These are phyloP conservation scores for Rhizomys pruinosus DNA, from an alignment of 2,113 vertebrate genomes.

Conservation along the genomic window DNA sequence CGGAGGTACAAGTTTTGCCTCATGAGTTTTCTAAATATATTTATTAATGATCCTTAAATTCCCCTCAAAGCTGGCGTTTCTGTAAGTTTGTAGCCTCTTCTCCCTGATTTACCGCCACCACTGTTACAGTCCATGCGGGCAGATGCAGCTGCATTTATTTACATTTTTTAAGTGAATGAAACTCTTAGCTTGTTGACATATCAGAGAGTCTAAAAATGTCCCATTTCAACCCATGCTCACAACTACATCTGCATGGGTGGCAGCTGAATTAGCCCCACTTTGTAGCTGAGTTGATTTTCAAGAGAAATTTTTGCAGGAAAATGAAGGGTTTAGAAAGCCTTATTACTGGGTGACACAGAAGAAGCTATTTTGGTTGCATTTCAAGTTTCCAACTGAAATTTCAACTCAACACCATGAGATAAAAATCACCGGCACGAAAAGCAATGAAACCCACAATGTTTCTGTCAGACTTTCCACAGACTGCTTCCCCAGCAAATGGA, in stretches of 20 bases:
- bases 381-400: slow-evolving; percentile 65
- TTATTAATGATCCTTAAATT: slow-evolving; percentile 66
- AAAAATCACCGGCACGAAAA: slow-evolving; percentile 31
- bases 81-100: slow-evolving; percentile 28
- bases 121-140: slow-evolving; percentile 53
- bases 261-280: slow-evolving; percentile 31
- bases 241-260: neutral
- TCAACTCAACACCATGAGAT: slow-evolving; percentile 30
- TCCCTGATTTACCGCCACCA: neutral
- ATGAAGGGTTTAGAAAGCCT: slow-evolving; percentile 50
- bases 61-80: slow-evolving; percentile 22
- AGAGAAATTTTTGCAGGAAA: slow-evolving; percentile 59
- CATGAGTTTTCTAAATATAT: slow-evolving; percentile 61
- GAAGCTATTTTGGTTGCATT: slow-evolving; percentile 42
- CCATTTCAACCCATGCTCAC: slow-evolving; percentile 31
- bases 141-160: slow-evolving; percentile 73
- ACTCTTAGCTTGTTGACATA: slow-evolving; percentile 63
- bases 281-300: slow-evolving; percentile 46
- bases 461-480: neutral
- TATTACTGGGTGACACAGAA: slow-evolving; percentile 67
- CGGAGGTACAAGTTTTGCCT: slow-evolving; percentile 36
- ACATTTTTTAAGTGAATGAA: slow-evolving; percentile 77
- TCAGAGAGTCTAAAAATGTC: slow-evolving; percentile 62
- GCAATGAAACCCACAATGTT: neutral
- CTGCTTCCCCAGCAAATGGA: neutral